Evolutionary conservation across 2,888 invertebrate species (phyloP), one percentile per base, ranked within the genome.

Genomic region (Amaurobius ferox): DNA sequence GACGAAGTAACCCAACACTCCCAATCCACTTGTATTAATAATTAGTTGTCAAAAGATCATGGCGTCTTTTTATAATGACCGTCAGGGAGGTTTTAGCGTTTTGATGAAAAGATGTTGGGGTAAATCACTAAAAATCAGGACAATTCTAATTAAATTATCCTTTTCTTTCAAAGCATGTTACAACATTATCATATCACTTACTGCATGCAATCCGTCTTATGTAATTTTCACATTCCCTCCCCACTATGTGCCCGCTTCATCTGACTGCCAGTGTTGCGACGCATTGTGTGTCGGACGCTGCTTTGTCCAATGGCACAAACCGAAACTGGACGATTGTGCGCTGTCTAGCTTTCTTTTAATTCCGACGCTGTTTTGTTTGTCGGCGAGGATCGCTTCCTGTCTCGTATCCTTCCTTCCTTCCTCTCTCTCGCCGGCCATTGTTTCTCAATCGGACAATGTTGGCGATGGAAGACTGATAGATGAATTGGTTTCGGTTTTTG

Each of bases 381-480:
- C 80, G 68, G 74, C 68, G 28, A 68, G 61, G 70, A 71, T 64
- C n/a, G 39, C 28, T 68, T 62, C 73, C 64, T 72, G 74, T 67
- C 80, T 39, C 30, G 32, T 61, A 67, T 74, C 73, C 80, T 80
- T 80, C 73, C 79, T 79, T 73, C 55, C 35, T 48, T 68, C 68
- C 66, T 30, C n/a, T 35, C 66, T 16, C 55, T 23, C 23, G 55
- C 23, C 32, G 32, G 16, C 70, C 32, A 44, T 71, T 72, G 64
- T 79, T 79, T 71, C 23, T 67, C 44, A 1, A 9, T 11, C 13
- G 30, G 29, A 64, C 30, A 29, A 64, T 64, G 64, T 30, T n/a
- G 29, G 29, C 29, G 64, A 30, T 64, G 13, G 64, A 64, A 29
- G 64, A 64, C 30, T 13, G 64, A 55, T 55, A 55, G 55, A 11